A percentile compares a stretch with the other conserved stretches of the same genome.
Conservation (phyloP, 1,140 invertebrate species). For the Lerema accius region DNA sequence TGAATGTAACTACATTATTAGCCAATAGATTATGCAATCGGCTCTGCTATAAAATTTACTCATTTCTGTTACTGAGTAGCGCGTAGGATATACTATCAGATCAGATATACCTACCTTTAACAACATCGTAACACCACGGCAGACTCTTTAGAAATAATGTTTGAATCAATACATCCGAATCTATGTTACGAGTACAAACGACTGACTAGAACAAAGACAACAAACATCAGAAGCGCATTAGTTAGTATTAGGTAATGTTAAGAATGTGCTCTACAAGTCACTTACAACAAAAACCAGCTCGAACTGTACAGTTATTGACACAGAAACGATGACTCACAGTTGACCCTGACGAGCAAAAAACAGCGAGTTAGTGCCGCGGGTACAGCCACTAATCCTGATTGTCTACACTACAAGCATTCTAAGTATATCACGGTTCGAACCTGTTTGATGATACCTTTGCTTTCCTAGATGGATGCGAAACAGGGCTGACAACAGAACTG, state of each 20-base stretch:
- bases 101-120: too few relatives aligned
- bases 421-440: conserved; percentile 30
- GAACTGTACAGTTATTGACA: conserved; percentile 54
- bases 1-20: too few relatives aligned
- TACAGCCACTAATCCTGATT: conserved; percentile 27
- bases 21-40: too few relatives aligned
- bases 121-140: too few relatives aligned
- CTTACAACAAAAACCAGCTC: conserved; percentile 41
- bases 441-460: conserved; percentile 26
- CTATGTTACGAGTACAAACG: too few relatives aligned
- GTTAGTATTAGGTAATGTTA: conserved; percentile 18
- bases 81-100: too few relatives aligned
- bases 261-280: conserved; percentile 33
- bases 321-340: conserved; percentile 48
- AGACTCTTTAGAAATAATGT: too few relatives aligned
- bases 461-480: conserved; percentile 17
- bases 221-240: conserved; percentile 7
- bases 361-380: conserved; percentile 25
- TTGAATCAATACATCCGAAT: too few relatives aligned
- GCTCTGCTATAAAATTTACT: too few relatives aligned
- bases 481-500: conserved; percentile 8
- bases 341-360: conserved; percentile 40
- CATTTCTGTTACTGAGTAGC: too few relatives aligned
- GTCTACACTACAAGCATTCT: conserved; percentile 15
- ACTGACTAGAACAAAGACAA: too few relatives aligned